These are phyloP conservation scores for Sebastes miniatus DNA, from an alignment of 2,797 vertebrate species.

Conservation along the genomic window DNA sequence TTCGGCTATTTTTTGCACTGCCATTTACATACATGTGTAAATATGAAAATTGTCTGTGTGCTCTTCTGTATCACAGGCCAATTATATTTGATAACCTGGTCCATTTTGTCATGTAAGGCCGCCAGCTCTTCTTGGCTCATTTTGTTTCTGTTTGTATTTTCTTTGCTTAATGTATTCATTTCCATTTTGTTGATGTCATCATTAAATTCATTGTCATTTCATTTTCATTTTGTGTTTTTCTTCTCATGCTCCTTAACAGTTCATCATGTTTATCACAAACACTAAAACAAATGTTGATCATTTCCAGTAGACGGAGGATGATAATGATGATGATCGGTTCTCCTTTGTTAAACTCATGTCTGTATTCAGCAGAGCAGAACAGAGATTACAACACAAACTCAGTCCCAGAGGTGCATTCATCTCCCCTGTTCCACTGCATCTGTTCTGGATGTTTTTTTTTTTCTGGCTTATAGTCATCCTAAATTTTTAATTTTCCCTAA, in stretches of 20 bases:
- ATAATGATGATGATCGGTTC: not conserved
- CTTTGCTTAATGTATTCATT: slow-evolving; percentile 62
- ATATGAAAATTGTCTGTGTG: not conserved
- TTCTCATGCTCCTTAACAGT: not conserved
- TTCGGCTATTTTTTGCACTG: not conserved
- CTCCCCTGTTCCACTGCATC: not conserved
- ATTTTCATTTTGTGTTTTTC: slow-evolving; percentile 60
- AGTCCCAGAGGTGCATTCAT: slow-evolving; percentile 16
- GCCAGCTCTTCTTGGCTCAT: slow-evolving; percentile 50
- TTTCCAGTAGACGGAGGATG: not conserved
- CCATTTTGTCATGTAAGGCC: slow-evolving; percentile 32
- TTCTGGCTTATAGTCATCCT: not conserved
- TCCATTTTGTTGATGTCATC: slow-evolving; percentile 65
- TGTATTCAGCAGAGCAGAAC: slow-evolving; percentile 21
- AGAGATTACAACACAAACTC: slow-evolving; percentile 14
- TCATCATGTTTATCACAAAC: not conserved
- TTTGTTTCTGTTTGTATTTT: slow-evolving; percentile 61
- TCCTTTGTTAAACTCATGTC: slow-evolving; percentile 16
- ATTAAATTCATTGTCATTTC: slow-evolving; percentile 76
- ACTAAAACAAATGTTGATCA: not conserved
- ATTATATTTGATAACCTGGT: not conserved
- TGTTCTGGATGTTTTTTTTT: not conserved
- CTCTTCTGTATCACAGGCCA: not conserved
- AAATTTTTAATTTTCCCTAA: slow-evolving; percentile 24
- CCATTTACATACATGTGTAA: not conserved